Conservation (phyloP, 2,113 vertebrate species). For the Bettongia penicillata region DNA sequence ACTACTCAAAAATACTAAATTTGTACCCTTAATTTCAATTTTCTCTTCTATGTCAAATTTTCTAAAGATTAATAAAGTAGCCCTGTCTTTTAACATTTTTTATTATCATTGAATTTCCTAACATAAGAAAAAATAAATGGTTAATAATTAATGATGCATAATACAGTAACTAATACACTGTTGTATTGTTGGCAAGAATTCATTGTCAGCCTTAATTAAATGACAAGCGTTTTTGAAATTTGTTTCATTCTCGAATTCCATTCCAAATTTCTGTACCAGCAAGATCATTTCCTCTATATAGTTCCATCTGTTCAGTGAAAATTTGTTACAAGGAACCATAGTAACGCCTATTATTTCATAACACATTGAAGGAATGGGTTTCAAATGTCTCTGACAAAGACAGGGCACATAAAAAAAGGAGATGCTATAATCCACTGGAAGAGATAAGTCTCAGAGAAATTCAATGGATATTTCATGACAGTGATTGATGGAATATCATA, state of each 20-base stretch:
- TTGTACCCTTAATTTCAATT: conserved; percentile 32
- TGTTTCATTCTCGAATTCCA: conserved; percentile 79
- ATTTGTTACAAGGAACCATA: conserved; percentile 81
- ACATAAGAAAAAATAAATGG: conserved; percentile 71
- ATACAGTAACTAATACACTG: conserved; percentile 73
- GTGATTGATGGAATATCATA: conserved; percentile 4
- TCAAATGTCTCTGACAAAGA: conserved; percentile 72
- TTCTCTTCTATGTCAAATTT: conserved; percentile 40
- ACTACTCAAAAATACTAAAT: conserved; percentile 53
- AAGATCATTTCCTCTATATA: conserved; percentile 65
- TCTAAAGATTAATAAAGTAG: conserved; percentile 57
- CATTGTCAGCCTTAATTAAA: conserved; percentile 68
- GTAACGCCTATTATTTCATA: conserved; percentile 77
- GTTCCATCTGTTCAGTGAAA: conserved; percentile 81
- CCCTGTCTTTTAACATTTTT: conserved; percentile 45
- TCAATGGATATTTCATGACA: conserved; percentile 13
- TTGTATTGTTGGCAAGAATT: conserved; percentile 74
- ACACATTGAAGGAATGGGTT: conserved; percentile 71
- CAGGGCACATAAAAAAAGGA: conserved; percentile 65
- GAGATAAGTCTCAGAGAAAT: conserved; percentile 37
- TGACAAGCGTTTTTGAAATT: conserved; percentile 73
- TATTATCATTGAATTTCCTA: conserved; percentile 59
- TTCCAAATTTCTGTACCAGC: conserved; percentile 76
- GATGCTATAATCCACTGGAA: conserved; percentile 60
- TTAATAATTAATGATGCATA: conserved; percentile 71